These are phyloP conservation scores for Microtus ochrogaster DNA, from an alignment of 2,113 vertebrate genomes.

Conservation along the genomic window DNA sequence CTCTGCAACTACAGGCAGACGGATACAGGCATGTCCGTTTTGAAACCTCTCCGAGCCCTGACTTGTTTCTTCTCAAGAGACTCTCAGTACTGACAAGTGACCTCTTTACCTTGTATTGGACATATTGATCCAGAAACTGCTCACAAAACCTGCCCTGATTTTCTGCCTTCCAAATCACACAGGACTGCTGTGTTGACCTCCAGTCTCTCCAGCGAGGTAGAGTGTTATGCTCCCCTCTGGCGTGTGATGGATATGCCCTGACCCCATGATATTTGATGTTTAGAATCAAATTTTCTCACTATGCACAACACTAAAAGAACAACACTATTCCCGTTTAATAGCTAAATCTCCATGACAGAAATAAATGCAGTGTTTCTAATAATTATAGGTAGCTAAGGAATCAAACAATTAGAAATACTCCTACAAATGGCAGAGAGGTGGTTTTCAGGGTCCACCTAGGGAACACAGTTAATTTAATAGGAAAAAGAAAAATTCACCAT, in stretches of 20 bases:
- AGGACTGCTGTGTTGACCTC: constrained; percentile 75
- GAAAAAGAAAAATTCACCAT: constrained; percentile 4
- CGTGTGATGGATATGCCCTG: constrained; percentile 59
- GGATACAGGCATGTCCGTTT: not conserved
- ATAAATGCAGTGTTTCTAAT: not conserved
- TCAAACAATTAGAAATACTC: constrained; percentile 44
- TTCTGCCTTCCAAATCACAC: constrained; percentile 75
- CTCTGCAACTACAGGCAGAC: constrained; percentile 22
- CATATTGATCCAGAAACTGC: constrained; percentile 86
- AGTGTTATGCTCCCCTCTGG: constrained; percentile 73
- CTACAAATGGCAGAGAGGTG: constrained; percentile 13
- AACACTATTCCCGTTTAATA: constrained; percentile 64
- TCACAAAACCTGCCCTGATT: constrained; percentile 77
- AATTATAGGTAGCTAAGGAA: constrained; percentile 27
- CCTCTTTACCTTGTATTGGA: constrained; percentile 84
- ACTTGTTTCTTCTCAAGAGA: constrained; percentile 82
- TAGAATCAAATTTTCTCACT: constrained; percentile 76
- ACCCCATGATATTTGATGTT: constrained; percentile 76
- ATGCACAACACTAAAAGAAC: constrained; percentile 76
- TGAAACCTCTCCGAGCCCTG: constrained; percentile 64
- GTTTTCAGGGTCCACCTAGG: not conserved
- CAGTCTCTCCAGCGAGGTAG: constrained; percentile 35
- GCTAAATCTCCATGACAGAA: constrained; percentile 51
- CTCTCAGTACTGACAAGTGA: constrained; percentile 80
- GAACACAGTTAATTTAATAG: not conserved